Conservation (phyloP, 1,140 invertebrate genomes). For the Drosophila aff. region DNA sequence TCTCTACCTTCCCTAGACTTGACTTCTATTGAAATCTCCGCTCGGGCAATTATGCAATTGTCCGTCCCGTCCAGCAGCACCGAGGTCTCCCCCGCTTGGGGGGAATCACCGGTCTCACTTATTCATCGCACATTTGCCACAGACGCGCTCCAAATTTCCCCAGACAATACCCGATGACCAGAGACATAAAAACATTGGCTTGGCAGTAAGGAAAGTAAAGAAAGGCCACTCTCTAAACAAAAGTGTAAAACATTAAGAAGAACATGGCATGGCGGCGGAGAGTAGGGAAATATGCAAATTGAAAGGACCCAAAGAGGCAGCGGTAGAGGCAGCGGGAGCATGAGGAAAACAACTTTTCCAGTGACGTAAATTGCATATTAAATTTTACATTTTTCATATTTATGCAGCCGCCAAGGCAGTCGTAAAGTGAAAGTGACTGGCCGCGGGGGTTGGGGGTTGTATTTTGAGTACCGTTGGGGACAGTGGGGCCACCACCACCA, state of each 20-base stretch:
- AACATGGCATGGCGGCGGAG: constrained; percentile 6
- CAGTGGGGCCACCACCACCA: neutral
- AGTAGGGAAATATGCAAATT: constrained; percentile 69
- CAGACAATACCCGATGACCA: constrained; percentile 71
- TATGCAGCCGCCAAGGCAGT: constrained; percentile 70
- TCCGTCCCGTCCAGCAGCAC: neutral
- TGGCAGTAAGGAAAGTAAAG: constrained; percentile 2
- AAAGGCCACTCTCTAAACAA: constrained; percentile 32
- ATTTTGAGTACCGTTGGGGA: constrained; percentile 1
- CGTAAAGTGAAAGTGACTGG: constrained; percentile 78
- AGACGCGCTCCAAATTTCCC: constrained; percentile 69
- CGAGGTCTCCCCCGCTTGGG: neutral
- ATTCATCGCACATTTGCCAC: constrained; percentile 51
- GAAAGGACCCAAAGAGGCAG: constrained; percentile 51
- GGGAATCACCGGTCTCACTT: constrained; percentile 17
- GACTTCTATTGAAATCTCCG: constrained; percentile 50
- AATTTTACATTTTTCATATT: constrained; percentile 83
- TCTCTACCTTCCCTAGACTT: neutral
- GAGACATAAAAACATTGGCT: constrained; percentile 47
- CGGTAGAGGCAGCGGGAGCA: neutral
- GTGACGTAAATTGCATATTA: constrained; percentile 82
- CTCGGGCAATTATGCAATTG: constrained; percentile 61
- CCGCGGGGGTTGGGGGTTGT: constrained; percentile 1
- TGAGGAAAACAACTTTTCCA: constrained; percentile 45
- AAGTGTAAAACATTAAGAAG: constrained; percentile 68